These are phyloP conservation scores for Trachymyrmex septentrionalis DNA, from an alignment of 1,140 invertebrate species.

Conservation along the genomic window DNA sequence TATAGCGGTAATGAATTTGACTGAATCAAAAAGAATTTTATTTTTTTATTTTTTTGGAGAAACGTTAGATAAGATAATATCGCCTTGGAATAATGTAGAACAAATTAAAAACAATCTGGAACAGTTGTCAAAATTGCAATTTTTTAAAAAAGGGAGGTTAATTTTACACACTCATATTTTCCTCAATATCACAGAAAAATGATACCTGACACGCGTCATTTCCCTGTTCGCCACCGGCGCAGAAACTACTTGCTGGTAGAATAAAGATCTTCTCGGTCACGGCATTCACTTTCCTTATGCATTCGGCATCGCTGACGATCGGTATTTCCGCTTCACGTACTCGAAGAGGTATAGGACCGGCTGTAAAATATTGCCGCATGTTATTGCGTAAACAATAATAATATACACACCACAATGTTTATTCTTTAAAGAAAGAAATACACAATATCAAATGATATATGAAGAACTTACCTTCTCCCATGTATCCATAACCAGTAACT, in stretches of 20 bases:
- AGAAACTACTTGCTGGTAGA: constrained; percentile 96
- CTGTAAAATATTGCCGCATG: constrained; percentile 84
- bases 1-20: no score
- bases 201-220: constrained; percentile 97
- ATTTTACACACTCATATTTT: not conserved
- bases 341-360: constrained; percentile 95
- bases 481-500: constrained; percentile 97
- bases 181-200: not conserved
- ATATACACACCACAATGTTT: not conserved
- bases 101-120: no score
- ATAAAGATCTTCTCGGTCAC: constrained; percentile 98
- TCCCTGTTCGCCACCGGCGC: constrained; percentile 96
- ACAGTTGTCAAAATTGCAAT: no score
- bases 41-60: no score
- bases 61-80: no score
- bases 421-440: constrained; percentile 7
- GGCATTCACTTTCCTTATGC: constrained; percentile 96
- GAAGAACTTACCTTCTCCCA: constrained; percentile 92
- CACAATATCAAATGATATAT: not conserved
- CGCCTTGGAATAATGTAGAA: no score
- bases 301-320: constrained; percentile 96
- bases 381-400: constrained; percentile 14
- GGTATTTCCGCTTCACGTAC: constrained; percentile 97
- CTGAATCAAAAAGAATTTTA: no score
- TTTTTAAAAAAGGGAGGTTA: no score